Evolutionary conservation across 2,888 invertebrate species (phyloP).

Genomic region (Dromius quadrimaculatus): DNA sequence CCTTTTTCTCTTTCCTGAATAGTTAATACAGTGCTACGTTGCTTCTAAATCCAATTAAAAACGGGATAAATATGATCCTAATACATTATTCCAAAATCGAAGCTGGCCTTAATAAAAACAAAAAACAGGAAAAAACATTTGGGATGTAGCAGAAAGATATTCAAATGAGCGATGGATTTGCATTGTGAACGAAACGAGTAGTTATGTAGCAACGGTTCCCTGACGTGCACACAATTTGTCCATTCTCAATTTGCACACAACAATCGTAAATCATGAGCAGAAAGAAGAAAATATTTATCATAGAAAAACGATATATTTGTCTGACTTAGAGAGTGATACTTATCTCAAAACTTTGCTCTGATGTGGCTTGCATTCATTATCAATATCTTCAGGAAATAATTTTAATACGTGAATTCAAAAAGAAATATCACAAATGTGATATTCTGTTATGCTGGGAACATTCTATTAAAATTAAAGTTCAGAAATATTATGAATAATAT

Average conservation of each 20-base stretch:
- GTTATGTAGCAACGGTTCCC: conserved; percentile 2
- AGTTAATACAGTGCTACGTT: conserved; percentile 7
- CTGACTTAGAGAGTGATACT: too few species aligned
- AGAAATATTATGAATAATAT: too few species aligned
- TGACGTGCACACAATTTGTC: neutral
- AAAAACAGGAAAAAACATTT: conserved; percentile 6
- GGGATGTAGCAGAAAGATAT: conserved; percentile 21
- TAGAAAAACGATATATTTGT: too few species aligned
- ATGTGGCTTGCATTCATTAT: too few species aligned
- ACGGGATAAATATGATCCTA: conserved; percentile 22
- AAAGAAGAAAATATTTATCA: too few species aligned
- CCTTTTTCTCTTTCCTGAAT: neutral
- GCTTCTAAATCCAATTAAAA: conserved; percentile 29
- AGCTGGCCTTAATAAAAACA: conserved; percentile 23
- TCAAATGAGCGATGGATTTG: conserved; percentile 39
- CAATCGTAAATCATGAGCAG: too few species aligned
- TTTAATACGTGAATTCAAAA: too few species aligned
- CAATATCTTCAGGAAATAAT: too few species aligned
- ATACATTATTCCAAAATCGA: conserved; percentile 33
- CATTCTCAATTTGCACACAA: neutral
- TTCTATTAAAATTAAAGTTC: too few species aligned
- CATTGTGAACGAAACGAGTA: conserved; percentile 39
- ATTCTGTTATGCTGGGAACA: too few species aligned
- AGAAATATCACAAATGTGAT: too few species aligned
- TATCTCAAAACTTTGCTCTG: too few species aligned